Evolutionary conservation across 2,888 invertebrate genomes (phyloP).

Genomic region (Plebejus melissa): DNA sequence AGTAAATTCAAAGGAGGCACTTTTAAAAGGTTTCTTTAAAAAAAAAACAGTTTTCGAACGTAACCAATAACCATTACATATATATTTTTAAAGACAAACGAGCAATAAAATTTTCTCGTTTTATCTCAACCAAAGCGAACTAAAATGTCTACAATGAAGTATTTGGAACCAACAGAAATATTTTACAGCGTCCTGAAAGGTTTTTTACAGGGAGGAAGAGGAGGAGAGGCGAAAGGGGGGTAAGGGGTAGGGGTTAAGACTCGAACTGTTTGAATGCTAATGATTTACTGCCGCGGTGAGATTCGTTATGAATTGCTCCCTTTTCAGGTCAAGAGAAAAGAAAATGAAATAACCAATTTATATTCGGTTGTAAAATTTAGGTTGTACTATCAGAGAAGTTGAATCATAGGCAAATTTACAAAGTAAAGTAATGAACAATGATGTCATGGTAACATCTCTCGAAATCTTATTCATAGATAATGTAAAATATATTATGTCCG

Average conservation of each 20-base stretch:
- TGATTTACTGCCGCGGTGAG: slow-evolving; percentile 1
- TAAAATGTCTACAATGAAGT: background rate
- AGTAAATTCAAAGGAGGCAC: no score
- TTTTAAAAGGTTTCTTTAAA: no score
- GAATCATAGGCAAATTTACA: no score
- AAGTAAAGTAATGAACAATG: no score
- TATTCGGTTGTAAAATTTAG: background rate
- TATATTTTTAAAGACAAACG: background rate
- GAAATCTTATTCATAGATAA: no score
- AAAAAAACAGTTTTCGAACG: background rate
- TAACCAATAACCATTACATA: no score
- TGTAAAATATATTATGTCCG: no score
- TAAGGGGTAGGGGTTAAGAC: background rate
- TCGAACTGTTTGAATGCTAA: background rate
- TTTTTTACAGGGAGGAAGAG: background rate
- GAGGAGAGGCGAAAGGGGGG: background rate
- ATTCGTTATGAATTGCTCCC: background rate
- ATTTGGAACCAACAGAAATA: background rate
- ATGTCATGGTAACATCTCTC: no score
- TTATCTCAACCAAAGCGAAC: background rate
- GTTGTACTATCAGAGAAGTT: no score
- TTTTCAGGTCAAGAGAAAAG: background rate
- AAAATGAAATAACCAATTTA: background rate
- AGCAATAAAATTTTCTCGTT: background rate
- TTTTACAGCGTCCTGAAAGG: slow-evolving; percentile 12